Evolutionary conservation across 2,888 invertebrate genomes (phyloP).

Genomic region (Ophraella communa): DNA sequence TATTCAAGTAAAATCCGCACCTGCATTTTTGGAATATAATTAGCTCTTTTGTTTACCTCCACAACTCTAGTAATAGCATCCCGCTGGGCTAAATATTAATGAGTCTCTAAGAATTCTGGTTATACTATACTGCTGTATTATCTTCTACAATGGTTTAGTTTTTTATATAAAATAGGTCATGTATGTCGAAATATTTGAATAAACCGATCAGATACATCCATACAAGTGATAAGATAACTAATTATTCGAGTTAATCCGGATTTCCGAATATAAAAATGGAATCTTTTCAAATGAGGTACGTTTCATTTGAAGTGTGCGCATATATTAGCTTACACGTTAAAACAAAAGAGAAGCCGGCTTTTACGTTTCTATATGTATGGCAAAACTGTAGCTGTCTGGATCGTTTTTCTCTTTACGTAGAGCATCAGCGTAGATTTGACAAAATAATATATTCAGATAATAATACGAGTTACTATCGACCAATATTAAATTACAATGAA

Average conservation of each 20-base stretch:
- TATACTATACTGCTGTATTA: too few species aligned
- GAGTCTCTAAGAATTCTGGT: too few species aligned
- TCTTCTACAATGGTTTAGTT: too few species aligned
- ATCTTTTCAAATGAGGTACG: constrained; percentile 39
- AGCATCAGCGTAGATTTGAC: constrained; percentile 13
- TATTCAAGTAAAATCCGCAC: too few species aligned
- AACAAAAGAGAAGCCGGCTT: constrained; percentile 45
- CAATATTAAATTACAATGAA: neutral
- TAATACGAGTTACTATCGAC: too few species aligned
- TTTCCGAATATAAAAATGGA: constrained; percentile 30
- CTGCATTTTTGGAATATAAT: too few species aligned
- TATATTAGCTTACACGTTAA: constrained; percentile 46
- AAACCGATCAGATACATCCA: constrained; percentile 14
- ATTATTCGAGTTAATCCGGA: constrained; percentile 24
- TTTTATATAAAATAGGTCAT: too few species aligned
- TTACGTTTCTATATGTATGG: constrained; percentile 20
- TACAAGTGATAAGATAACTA: constrained; percentile 12
- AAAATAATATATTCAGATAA: too few species aligned
- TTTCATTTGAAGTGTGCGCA: constrained; percentile 39
- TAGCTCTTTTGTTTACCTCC: too few species aligned
- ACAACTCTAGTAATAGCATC: too few species aligned
- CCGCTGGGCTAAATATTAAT: too few species aligned
- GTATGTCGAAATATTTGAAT: too few species aligned
- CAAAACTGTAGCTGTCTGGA: constrained; percentile 32
- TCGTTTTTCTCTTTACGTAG: constrained; percentile 36